Evolutionary conservation across 2,888 invertebrate species (phyloP).

Genomic region (Autographa gamma): DNA sequence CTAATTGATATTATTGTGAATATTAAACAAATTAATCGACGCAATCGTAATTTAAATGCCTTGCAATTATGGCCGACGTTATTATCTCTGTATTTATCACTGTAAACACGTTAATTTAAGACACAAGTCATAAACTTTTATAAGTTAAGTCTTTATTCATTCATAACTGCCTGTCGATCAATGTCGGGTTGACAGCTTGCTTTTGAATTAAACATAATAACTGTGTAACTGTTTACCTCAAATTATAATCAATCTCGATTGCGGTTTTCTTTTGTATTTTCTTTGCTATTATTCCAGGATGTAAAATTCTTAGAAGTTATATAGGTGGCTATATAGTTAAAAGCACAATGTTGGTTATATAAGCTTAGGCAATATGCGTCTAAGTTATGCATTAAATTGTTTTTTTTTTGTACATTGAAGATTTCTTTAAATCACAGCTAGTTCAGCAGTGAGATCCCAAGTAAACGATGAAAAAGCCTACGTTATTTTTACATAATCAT

Average conservation of each 20-base stretch:
- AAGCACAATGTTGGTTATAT: no score
- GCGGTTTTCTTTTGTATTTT: not conserved
- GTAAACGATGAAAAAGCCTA: not conserved
- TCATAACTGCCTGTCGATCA: slow-evolving; percentile 25
- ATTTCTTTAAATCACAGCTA: no score
- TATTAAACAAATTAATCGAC: slow-evolving; percentile 56
- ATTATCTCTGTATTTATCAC: slow-evolving; percentile 53
- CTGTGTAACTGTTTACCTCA: not conserved
- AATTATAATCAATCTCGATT: not conserved
- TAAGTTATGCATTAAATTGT: no score
- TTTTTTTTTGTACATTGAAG: no score
- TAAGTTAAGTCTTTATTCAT: slow-evolving; percentile 32
- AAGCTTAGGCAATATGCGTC: no score
- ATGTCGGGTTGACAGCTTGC: slow-evolving; percentile 21
- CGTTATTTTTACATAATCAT: not conserved
- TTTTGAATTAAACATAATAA: slow-evolving; percentile 13
- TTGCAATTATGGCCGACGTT: slow-evolving; percentile 52
- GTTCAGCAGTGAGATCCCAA: not conserved
- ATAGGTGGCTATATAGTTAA: no score
- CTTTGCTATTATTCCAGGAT: no score
- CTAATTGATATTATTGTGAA: slow-evolving; percentile 55
- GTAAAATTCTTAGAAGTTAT: no score
- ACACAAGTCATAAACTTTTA: slow-evolving; percentile 48
- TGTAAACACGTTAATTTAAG: slow-evolving; percentile 54
- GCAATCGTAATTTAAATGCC: slow-evolving; percentile 54